Evolutionary conservation across 2,888 invertebrate genomes (phyloP).

Genomic region (Tetranychus piercei): DNA sequence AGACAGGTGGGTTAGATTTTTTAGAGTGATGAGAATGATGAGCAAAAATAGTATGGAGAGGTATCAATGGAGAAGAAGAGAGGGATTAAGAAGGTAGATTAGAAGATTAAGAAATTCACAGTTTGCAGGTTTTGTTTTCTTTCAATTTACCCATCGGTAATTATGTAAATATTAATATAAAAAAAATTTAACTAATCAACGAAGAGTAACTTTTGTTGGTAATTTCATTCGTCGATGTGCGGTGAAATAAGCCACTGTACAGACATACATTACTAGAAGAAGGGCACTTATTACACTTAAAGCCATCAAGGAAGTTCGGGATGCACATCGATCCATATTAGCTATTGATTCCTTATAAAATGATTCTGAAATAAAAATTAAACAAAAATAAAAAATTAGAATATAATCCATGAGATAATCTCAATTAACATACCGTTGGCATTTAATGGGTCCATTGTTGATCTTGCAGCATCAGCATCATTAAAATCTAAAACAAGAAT

Average conservation of each 20-base stretch:
- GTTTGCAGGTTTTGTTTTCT: not conserved
- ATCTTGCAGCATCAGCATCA: conserved; percentile 36
- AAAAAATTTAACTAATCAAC: not conserved
- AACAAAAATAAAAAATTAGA: not conserved
- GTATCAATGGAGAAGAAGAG: not conserved
- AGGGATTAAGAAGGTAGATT: not conserved
- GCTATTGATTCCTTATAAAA: conserved; percentile 3
- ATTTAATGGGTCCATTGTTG: conserved; percentile 18
- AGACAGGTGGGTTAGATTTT: not conserved
- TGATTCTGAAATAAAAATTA: not conserved
- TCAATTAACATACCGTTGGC: conserved; percentile 22
- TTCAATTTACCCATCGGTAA: not conserved
- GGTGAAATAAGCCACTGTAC: conserved; percentile 76
- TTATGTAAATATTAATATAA: not conserved
- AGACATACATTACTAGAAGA: conserved; percentile 67
- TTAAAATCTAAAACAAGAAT: conserved; percentile 80
- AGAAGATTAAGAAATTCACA: not conserved
- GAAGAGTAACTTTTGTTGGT: conserved; percentile 6
- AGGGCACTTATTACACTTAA: conserved; percentile 76
- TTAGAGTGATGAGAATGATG: not conserved
- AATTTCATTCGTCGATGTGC: conserved; percentile 31
- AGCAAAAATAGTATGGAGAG: not conserved
- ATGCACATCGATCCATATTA: conserved; percentile 45
- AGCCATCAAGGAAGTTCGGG: conserved; percentile 72
- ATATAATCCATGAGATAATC: not conserved